Percentiles rank a stretch among this genome's conserved stretches.
These are phyloP conservation scores for Anas platyrhynchos DNA, from an alignment of 2,113 vertebrate genomes.

Conservation along the genomic window DNA sequence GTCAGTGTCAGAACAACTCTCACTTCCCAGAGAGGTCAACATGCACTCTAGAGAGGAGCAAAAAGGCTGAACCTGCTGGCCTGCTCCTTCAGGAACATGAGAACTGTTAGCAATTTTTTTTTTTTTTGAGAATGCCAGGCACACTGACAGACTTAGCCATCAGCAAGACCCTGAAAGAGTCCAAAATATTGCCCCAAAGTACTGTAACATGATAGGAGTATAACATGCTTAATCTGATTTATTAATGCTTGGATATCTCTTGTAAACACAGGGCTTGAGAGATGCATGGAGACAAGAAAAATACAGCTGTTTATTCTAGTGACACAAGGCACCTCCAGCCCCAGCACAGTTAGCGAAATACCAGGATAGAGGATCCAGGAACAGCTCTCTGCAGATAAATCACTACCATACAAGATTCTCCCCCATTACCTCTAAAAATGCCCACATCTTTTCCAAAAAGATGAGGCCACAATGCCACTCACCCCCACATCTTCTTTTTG, in stretches of 20 bases:
- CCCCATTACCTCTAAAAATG: neutral
- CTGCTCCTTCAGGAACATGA: neutral
- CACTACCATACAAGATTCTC: neutral
- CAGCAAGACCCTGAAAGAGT: neutral
- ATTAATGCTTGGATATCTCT: neutral
- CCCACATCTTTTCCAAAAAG: neutral
- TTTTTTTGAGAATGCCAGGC: neutral
- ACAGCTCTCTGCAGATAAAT: neutral
- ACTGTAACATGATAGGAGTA: neutral
- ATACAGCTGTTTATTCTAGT: neutral
- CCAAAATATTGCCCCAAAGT: neutral
- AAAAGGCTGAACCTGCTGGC: neutral
- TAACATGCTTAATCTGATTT: neutral
- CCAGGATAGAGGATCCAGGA: neutral
- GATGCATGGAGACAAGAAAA: neutral
- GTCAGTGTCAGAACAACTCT: neutral
- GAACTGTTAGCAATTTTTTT: neutral
- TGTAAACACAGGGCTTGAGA: neutral
- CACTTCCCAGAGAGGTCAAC: neutral
- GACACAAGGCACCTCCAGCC: neutral
- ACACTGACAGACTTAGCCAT: neutral
- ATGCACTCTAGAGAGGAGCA: neutral
- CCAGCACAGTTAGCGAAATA: neutral
- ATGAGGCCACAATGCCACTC: slow-evolving; percentile 47
- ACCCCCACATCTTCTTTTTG: slow-evolving; percentile 99